phyloP scores from a whole-genome alignment of 1,140 invertebrate genomes.

The Bactericera cockerelli region DNA sequence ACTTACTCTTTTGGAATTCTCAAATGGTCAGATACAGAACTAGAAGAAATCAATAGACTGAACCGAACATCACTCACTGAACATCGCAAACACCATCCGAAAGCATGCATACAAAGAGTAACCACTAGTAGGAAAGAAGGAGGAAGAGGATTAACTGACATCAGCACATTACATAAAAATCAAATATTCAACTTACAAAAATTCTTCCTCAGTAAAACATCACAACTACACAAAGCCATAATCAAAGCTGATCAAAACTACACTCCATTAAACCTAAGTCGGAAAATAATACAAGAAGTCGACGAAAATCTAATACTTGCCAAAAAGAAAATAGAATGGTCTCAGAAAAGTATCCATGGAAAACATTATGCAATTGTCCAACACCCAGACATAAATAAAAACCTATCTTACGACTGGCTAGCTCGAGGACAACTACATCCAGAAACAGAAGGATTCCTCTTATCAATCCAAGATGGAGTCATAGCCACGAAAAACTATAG shows the following conservation, averaged over 20 bases:
- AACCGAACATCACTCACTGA: not conserved
- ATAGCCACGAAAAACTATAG: constrained; percentile 22
- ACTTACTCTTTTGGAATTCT: constrained; percentile 7
- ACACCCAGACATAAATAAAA: constrained; percentile 16
- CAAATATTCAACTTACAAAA: not conserved
- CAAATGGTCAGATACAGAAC: not conserved
- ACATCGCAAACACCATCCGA: not conserved
- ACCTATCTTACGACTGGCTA: constrained; percentile 22
- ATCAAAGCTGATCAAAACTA: not conserved
- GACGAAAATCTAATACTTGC: not conserved
- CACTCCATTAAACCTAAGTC: constrained; percentile 7
- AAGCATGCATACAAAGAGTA: not conserved
- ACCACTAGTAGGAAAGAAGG: not conserved
- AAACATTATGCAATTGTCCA: not conserved
- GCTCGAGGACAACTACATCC: constrained; percentile 17
- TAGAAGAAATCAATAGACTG: not conserved
- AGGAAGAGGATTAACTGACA: not conserved
- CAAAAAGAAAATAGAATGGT: not conserved
- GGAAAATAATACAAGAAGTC: not conserved
- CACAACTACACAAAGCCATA: not conserved
- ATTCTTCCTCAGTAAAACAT: not conserved
- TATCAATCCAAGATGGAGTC: constrained; percentile 25
- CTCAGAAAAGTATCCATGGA: not conserved
- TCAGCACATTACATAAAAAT: not conserved
- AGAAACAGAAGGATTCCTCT: constrained; percentile 22